A percentile compares a stretch with the other conserved stretches of the same genome.
phyloP scores from a whole-genome alignment of 2,113 vertebrate genomes.

The Oncorhynchus mykiss region DNA sequence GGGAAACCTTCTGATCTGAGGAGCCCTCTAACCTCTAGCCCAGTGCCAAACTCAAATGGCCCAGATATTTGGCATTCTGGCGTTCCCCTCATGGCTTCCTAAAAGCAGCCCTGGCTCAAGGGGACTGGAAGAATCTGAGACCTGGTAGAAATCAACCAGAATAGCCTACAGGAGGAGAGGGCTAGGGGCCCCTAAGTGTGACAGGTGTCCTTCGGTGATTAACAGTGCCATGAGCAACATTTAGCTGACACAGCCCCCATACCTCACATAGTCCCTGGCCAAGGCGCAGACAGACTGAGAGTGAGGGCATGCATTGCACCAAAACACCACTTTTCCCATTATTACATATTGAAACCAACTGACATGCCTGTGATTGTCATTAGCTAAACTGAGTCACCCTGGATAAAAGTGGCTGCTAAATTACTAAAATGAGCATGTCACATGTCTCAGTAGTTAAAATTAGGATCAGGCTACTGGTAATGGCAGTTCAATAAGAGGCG shows the following conservation, averaged over 20 bases:
- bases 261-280: slow-evolving; percentile 23
- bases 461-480: neutral
- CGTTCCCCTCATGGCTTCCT: slow-evolving; percentile 34
- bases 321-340: slow-evolving; percentile 27
- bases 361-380: neutral
- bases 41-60: slow-evolving; percentile 9
- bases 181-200: slow-evolving; percentile 33
- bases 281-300: neutral
- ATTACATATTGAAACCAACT: slow-evolving; percentile 25
- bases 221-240: slow-evolving; percentile 62
- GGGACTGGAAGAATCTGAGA: slow-evolving; percentile 63
- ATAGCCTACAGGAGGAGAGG: slow-evolving; percentile 54
- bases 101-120: slow-evolving; percentile 60
- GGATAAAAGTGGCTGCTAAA: too few relatives aligned
- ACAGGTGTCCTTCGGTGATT: slow-evolving; percentile 70
- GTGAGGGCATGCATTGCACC: slow-evolving; percentile 9
- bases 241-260: slow-evolving; percentile 52
- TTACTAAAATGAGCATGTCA: neutral
- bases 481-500: neutral
- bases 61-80: slow-evolving; percentile 54
- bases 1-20: neutral
- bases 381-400: slow-evolving; percentile 12
- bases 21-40: slow-evolving; percentile 4
- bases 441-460: neutral
- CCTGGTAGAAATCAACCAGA: slow-evolving; percentile 71